Conservation (phyloP, 1,140 invertebrate genomes). For the Trichogramma pretiosum region DNA sequence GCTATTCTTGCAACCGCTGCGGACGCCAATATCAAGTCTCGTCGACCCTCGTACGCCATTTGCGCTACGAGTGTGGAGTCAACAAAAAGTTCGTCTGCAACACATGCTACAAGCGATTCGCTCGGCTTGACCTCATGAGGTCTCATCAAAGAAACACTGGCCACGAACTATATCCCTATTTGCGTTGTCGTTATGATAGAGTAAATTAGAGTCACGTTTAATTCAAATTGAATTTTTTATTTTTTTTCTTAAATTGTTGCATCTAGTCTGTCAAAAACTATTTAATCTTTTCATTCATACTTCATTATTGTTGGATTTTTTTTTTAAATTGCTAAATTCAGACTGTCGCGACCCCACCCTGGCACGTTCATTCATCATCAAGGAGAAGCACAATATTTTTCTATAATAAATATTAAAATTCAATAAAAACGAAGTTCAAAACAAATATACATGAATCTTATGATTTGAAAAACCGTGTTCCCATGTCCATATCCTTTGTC, state of each 20-base stretch:
- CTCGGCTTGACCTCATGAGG: slow-evolving; percentile 30
- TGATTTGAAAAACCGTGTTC: no score
- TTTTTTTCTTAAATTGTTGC: background rate
- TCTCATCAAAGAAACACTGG: slow-evolving; percentile 29
- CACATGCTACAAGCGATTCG: slow-evolving; percentile 33
- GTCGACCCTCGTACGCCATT: slow-evolving; percentile 40
- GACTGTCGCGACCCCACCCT: no score
- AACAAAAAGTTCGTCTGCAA: slow-evolving; percentile 36
- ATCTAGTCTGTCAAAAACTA: background rate
- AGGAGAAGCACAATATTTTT: no score
- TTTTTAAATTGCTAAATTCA: background rate
- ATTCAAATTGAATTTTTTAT: background rate
- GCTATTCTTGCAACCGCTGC: slow-evolving; percentile 38
- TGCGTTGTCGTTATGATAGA: slow-evolving; percentile 20
- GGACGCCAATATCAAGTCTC: slow-evolving; percentile 39
- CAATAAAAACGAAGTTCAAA: no score
- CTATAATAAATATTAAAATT: no score
- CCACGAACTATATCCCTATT: slow-evolving; percentile 27
- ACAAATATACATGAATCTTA: no score
- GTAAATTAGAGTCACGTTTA: slow-evolving; percentile 14
- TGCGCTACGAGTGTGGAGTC: slow-evolving; percentile 38
- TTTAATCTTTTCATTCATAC: background rate
- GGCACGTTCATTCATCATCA: no score
- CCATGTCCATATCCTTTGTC: no score
- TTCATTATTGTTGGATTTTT: background rate